Base-by-base conservation (phyloP, 2,888 invertebrate genomes). In the Elysia crispata region DNA sequence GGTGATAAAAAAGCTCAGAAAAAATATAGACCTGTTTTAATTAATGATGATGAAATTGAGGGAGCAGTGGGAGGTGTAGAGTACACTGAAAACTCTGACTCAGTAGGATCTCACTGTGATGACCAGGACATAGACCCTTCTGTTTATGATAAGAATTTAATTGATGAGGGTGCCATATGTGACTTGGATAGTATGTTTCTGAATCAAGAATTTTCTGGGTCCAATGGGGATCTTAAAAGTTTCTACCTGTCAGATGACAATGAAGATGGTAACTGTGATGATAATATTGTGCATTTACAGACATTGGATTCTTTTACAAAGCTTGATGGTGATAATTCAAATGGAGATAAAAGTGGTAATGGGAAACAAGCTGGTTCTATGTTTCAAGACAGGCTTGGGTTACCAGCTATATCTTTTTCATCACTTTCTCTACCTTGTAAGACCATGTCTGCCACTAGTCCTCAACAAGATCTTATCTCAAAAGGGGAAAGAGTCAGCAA, bases 121-220 rank as follows among this genome's bases (percentile, higher is more conserved):
- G 60, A 72, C 41, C 20, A 23, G 13, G 41, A 64, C 11, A 49
- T 60, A 31, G 73, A 76, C 60, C 60, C 60, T 25, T 31, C 49
- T 64, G 66, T 66, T 31, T 54, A 60, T 20, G 81, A 80, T 54
- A 79, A 73, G 30, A 81, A 83, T 67, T 75, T 84, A 72, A 79
- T 84, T 33, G 85, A 85, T 82, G 85, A 85, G 76, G 85, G 85
- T 49, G 85, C 85, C n/a, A 79, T 85, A 41, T 85, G 83, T 83
- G 85, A 85, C 79, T 77, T 84, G 72, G 84, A 84, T 66, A 80
- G 69, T 66, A 76, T 80, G 70, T 80, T 80, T 23, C 80, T 70
- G 28, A 69, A 64, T 28, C 80, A 80, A 57, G 80, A 80, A 31
- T 67, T 62, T 72, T 76, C 72, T 28, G n/a, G 69, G 5, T 67